Evolutionary conservation across 1,140 invertebrate genomes (phyloP).

Genomic region (Bombus vancouverensis): DNA sequence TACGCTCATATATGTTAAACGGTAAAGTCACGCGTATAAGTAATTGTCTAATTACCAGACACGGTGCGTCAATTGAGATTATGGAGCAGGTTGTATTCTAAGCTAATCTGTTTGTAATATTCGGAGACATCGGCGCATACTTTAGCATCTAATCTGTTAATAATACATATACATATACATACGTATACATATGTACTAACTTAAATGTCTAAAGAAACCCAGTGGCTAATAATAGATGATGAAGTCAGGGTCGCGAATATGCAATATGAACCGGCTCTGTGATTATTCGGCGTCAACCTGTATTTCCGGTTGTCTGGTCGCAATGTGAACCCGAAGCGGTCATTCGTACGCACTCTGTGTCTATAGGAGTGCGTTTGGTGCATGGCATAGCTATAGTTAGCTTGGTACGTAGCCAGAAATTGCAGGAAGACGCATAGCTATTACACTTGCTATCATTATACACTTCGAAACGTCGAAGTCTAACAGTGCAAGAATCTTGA

Average conservation of each 20-base stretch:
- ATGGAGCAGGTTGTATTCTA: background rate
- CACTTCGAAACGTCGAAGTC: slow-evolving; percentile 22
- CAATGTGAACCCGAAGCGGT: slow-evolving; percentile 49
- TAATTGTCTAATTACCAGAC: background rate
- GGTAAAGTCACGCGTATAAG: background rate
- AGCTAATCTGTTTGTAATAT: background rate
- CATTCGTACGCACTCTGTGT: slow-evolving; percentile 44
- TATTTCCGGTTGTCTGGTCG: slow-evolving; percentile 47
- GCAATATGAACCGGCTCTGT: slow-evolving; percentile 8
- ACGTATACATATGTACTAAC: background rate
- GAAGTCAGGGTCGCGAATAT: slow-evolving; percentile 45
- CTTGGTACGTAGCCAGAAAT: slow-evolving; percentile 67
- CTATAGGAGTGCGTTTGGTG: slow-evolving; percentile 43
- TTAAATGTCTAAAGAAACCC: background rate
- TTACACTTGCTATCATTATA: slow-evolving; percentile 49
- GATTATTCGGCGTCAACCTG: slow-evolving; percentile 46
- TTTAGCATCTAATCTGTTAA: background rate
- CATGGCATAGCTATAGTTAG: slow-evolving; percentile 64
- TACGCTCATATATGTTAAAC: background rate
- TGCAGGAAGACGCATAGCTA: slow-evolving; percentile 55
- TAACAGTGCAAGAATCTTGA: background rate
- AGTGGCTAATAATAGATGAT: slow-evolving; percentile 13
- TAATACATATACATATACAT: too few species aligned
- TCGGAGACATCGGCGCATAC: background rate
- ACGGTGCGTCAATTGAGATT: background rate